Evolutionary conservation across 2,113 vertebrate species (phyloP).

Genomic region (Tichodroma muraria): DNA sequence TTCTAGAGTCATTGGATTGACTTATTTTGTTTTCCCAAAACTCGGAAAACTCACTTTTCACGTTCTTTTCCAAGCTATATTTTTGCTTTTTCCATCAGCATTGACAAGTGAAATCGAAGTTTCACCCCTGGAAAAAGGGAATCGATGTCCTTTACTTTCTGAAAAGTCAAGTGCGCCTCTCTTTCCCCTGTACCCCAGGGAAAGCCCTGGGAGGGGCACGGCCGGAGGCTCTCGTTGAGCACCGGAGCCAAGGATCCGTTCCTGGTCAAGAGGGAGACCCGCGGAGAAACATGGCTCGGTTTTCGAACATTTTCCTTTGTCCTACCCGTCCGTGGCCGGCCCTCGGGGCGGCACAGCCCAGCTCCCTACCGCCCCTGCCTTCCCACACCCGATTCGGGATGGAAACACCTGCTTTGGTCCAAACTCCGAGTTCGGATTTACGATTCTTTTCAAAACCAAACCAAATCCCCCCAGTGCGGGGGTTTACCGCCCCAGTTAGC

Average conservation of each 20-base stretch:
- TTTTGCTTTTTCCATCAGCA: neutral
- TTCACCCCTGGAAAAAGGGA: neutral
- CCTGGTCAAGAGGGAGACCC: neutral
- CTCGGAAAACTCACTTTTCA: neutral
- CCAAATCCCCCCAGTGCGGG: accelerated
- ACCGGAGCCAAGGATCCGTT: too few species aligned
- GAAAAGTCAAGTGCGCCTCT: neutral
- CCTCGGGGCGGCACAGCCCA: neutral
- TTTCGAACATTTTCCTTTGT: neutral
- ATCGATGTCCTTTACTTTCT: neutral
- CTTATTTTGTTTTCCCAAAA: neutral
- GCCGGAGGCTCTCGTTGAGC: neutral
- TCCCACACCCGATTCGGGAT: accelerated
- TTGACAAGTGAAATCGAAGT: neutral
- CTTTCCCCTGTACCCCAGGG: neutral
- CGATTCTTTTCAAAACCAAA: neutral
- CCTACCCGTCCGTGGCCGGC: neutral
- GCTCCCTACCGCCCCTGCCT: accelerated
- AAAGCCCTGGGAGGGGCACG: too few species aligned
- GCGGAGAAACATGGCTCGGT: neutral
- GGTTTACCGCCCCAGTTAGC: neutral
- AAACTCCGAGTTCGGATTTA: neutral
- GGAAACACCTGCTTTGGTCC: too few species aligned
- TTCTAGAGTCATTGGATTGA: neutral
- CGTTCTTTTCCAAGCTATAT: accelerated